Base-by-base conservation (phyloP, 2,113 vertebrate species). In the Phylloscopus trochiloides region DNA sequence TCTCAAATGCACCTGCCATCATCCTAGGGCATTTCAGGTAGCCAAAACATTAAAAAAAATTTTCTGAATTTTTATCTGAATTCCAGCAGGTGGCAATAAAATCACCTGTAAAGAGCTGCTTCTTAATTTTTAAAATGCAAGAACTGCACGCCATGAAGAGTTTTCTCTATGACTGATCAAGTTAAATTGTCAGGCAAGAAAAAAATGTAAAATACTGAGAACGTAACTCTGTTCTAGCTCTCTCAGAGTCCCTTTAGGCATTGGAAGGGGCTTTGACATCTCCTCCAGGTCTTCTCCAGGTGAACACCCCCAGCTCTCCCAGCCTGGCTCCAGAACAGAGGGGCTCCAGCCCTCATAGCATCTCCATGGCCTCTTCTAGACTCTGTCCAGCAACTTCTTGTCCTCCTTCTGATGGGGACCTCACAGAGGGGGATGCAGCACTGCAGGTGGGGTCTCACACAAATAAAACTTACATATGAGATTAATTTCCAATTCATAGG, bases 391-490 rank as follows among this genome's bases (percentile, higher is more conserved):
- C 54, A 75, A 29, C 12, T 72, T 29, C 58, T 55, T 6, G 3
- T 25, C 36, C 74, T 52, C 29, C 31, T 0, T 11, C 22, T 52
- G 28, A 63, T 48, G 29, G 22, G 29, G 14, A 45, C 24, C 26
- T 32, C 71, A 17, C 32, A 54, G n/a, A 50, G 32, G 17, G 14
- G 32, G 26, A 54, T 10, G 20, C n/a, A 82, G 47, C 54, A 31
- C 70, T 54, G 47, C 47, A 61, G 29, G 29, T 31, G 40, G n/a
- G n/a, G 29, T 68, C 58, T 17, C 36, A 74, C 48, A 58, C 5
- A 3, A 38, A 75, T 1, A 43, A 13, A 88, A 15, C 10, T 65
- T 5, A 25, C 3, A 22, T 17, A 12, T 0, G 0, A 47, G 24
- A n/a, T 25, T 40, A 4, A 58, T 22, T 59, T 59, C 61, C 43